Percentiles rank a stretch among this genome's conserved stretches.
phyloP scores from a whole-genome alignment of 2,113 vertebrate species.

The Verasper variegatus region DNA sequence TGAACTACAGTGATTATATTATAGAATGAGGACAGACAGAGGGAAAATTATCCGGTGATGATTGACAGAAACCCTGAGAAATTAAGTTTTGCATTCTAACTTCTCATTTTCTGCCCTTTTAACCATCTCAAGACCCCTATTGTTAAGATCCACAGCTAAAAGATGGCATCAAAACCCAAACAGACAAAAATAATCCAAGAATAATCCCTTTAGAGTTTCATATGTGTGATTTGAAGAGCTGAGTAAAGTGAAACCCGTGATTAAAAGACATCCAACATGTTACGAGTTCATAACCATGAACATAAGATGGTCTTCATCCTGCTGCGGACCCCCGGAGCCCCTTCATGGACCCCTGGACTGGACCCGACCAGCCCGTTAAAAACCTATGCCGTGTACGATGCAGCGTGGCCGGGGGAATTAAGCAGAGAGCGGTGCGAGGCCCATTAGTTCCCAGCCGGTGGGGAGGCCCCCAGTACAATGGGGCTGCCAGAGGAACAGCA shows the following conservation, averaged over 20 bases:
- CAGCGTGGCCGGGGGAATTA: constrained; percentile 45
- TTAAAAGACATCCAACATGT: neutral
- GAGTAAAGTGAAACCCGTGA: neutral
- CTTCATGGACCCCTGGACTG: constrained; percentile 3
- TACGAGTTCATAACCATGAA: neutral
- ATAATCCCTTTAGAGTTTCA: neutral
- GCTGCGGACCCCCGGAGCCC: constrained; percentile 3
- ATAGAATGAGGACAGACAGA: too few relatives aligned
- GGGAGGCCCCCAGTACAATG: constrained; percentile 75
- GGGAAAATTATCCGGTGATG: neutral
- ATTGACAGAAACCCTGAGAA: too few relatives aligned
- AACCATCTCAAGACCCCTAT: neutral
- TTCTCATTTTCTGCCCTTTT: neutral
- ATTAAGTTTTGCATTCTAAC: too few relatives aligned
- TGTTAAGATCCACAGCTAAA: neutral
- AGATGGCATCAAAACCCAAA: neutral
- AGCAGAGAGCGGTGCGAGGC: constrained; percentile 53
- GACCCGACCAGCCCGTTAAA: constrained; percentile 1
- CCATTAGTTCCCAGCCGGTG: constrained; percentile 71
- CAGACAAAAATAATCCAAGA: neutral
- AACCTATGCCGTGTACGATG: constrained; percentile 5
- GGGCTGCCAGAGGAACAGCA: constrained; percentile 74
- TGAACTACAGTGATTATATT: neutral
- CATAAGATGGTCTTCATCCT: neutral
- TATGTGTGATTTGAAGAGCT: neutral